Percentiles rank a stretch among this genome's conserved stretches.
Evolutionary conservation across 2,797 vertebrate species (phyloP).

Genomic region (Amblyopsis hoosieri): DNA sequence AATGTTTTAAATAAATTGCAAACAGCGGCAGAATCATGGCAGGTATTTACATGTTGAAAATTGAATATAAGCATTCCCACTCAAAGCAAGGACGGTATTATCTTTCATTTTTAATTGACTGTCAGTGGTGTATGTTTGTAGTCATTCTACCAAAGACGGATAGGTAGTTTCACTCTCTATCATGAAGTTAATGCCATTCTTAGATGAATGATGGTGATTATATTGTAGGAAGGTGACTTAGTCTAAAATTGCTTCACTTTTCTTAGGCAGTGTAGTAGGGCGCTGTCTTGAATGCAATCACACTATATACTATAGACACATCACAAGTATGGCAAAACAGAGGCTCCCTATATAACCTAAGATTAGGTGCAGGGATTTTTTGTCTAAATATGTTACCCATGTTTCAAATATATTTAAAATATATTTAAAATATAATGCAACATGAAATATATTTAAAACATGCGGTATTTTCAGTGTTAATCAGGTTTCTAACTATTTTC

Average conservation of each 20-base stretch:
- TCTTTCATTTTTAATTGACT: conserved; percentile 85
- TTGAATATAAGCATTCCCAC: conserved; percentile 64
- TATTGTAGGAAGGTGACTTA: conserved; percentile 70
- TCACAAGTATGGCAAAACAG: conserved; percentile 27
- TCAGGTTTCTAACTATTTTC: conserved; percentile 13
- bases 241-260: conserved; percentile 56
- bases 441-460: conserved; percentile 1
- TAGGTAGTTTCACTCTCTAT: conserved; percentile 77
- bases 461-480: conserved; percentile 16
- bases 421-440: too few species aligned
- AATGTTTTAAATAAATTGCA: conserved; percentile 57
- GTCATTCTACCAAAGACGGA: conserved; percentile 71
- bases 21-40: conserved; percentile 72
- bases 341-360: conserved; percentile 6
- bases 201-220: conserved; percentile 79
- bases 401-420: too few species aligned
- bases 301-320: conserved; percentile 22
- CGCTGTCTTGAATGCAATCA: conserved; percentile 44
- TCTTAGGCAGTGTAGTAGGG: conserved; percentile 48
- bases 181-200: conserved; percentile 77
- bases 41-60: conserved; percentile 75
- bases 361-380: conserved; percentile 7
- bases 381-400: conserved; percentile 5
- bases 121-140: conserved; percentile 73
- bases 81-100: conserved; percentile 70